phyloP scores from a whole-genome alignment of 2,797 vertebrate species.

The Macropus fuliginosus region DNA sequence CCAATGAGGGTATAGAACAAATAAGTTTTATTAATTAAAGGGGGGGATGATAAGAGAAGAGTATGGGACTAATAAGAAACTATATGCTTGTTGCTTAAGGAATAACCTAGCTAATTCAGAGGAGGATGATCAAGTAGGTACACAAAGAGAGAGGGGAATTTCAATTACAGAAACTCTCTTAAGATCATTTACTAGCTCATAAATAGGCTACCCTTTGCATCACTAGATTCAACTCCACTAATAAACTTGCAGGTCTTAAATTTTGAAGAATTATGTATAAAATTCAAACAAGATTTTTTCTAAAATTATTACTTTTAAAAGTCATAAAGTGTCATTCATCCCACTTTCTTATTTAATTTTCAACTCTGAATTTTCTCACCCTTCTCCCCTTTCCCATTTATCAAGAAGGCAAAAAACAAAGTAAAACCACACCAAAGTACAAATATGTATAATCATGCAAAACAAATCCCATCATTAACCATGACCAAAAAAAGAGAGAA shows the following conservation, averaged over 20 bases:
- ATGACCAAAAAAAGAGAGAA: neutral
- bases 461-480: neutral
- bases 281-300: neutral
- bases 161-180: neutral
- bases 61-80: neutral
- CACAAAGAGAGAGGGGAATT: neutral
- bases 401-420: neutral
- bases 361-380: neutral
- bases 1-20: neutral
- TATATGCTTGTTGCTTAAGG: neutral
- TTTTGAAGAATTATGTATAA: neutral
- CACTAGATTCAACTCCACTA: neutral
- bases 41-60: neutral
- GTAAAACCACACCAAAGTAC: neutral
- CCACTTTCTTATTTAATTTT: neutral
- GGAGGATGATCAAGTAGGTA: neutral
- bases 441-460: neutral
- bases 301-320: neutral
- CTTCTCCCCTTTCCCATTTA: neutral
- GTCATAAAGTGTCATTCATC: neutral
- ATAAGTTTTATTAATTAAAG: neutral
- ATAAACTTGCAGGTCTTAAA: neutral
- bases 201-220: neutral
- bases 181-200: neutral
- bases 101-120: neutral